Evolutionary conservation across 2,888 invertebrate genomes (phyloP).

Genomic region (Therioaphis trifolii): DNA sequence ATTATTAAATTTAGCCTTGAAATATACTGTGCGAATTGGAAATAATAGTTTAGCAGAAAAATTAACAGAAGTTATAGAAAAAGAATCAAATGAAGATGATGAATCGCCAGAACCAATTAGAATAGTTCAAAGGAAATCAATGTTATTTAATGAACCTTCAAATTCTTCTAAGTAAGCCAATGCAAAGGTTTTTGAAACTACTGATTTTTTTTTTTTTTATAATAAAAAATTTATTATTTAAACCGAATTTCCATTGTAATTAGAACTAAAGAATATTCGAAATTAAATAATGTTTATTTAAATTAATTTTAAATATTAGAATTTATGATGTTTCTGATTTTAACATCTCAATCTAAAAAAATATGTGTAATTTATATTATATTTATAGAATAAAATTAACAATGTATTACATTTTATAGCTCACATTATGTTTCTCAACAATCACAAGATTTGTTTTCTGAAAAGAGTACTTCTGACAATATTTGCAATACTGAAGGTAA

Average conservation of each 20-base stretch:
- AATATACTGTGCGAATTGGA: conserved; percentile 85
- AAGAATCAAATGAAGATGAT: conserved; percentile 20
- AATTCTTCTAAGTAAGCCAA: conserved; percentile 36
- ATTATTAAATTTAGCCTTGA: conserved; percentile 84
- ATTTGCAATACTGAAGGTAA: conserved; percentile 25
- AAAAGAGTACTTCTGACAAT: conserved; percentile 36
- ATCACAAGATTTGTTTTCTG: conserved; percentile 65
- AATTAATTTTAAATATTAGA: too few species aligned
- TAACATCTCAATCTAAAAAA: too few species aligned
- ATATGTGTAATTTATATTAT: too few species aligned
- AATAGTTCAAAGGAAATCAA: too few species aligned
- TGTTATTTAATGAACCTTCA: conserved; percentile 13
- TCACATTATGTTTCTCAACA: conserved; percentile 64
- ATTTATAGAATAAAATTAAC: too few species aligned
- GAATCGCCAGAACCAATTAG: conserved; percentile 24
- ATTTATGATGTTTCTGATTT: too few species aligned
- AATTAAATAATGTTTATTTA: too few species aligned
- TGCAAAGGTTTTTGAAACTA: too few species aligned
- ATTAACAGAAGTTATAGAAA: conserved; percentile 69
- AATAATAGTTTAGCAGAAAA: conserved; percentile 83
- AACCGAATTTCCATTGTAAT: too few species aligned
- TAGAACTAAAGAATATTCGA: too few species aligned
- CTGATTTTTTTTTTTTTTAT: too few species aligned
- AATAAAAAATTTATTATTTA: too few species aligned
- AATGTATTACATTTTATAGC: conserved; percentile 14